phyloP scores from a whole-genome alignment of 2,888 invertebrate species.

The Phania funesta region DNA sequence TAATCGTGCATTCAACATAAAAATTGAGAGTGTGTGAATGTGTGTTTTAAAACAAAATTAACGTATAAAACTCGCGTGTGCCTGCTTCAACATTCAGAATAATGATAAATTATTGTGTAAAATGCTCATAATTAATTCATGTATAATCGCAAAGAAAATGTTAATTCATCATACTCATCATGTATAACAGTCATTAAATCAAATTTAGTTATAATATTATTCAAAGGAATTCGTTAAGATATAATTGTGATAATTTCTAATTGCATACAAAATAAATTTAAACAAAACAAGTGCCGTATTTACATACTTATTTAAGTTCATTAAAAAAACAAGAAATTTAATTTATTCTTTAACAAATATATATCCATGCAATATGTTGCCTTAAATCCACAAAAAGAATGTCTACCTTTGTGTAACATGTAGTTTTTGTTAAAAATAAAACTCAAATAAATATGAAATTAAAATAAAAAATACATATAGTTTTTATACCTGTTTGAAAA shows the following conservation, averaged over 20 bases:
- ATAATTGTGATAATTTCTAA: slow-evolving; percentile 53
- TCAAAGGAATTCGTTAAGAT: slow-evolving; percentile 26
- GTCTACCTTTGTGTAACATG: slow-evolving; percentile 46
- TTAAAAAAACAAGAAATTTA: background rate
- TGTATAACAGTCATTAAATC: slow-evolving; percentile 54
- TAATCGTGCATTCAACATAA: slow-evolving; percentile 3
- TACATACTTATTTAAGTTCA: slow-evolving; percentile 1
- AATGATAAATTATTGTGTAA: slow-evolving; percentile 47
- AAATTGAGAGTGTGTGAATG: slow-evolving; percentile 41
- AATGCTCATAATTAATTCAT: slow-evolving; percentile 13
- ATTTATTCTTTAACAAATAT: slow-evolving; percentile 1
- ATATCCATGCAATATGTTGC: background rate
- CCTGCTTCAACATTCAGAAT: slow-evolving; percentile 26
- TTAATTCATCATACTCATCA: slow-evolving; percentile 36
- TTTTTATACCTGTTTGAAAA: slow-evolving; percentile 58
- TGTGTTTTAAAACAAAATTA: background rate
- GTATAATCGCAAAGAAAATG: slow-evolving; percentile 25
- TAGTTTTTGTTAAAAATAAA: slow-evolving; percentile 36
- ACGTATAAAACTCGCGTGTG: slow-evolving; percentile 52
- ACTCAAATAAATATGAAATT: slow-evolving; percentile 3
- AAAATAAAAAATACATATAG: slow-evolving; percentile 17
- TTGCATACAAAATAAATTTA: slow-evolving; percentile 19
- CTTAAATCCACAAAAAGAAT: slow-evolving; percentile 30
- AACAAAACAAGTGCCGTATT: slow-evolving; percentile 46
- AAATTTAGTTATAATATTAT: slow-evolving; percentile 14